phyloP scores from a whole-genome alignment of 2,797 vertebrate species.

The Distichodus sexfasciatus region DNA sequence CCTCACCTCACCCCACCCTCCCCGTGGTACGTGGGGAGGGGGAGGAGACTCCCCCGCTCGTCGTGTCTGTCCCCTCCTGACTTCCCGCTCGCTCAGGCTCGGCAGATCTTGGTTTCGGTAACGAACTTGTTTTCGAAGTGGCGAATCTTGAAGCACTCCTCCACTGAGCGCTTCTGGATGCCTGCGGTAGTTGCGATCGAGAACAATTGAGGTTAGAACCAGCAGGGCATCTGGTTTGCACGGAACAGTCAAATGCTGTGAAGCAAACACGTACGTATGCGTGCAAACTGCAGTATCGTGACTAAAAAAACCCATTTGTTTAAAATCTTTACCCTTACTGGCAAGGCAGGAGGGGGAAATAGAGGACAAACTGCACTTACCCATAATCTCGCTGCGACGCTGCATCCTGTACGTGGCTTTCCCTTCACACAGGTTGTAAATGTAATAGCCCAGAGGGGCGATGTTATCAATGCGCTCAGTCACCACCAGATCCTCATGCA shows the following conservation, averaged over 20 bases:
- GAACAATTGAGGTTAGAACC: background rate
- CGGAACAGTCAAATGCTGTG: constrained; percentile 16
- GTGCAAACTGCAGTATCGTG: background rate
- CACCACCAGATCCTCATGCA: constrained; percentile 91
- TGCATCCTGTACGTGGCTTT: constrained; percentile 89
- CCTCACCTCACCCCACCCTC: background rate
- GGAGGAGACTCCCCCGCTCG: background rate
- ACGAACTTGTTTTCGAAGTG: constrained; percentile 93
- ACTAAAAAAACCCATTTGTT: background rate
- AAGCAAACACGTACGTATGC: background rate
- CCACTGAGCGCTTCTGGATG: constrained; percentile 86
- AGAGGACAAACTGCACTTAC: constrained; percentile 52
- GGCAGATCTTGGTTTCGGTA: constrained; percentile 89
- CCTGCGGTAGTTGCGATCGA: constrained; percentile 62
- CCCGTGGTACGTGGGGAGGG: background rate
- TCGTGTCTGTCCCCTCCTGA: background rate
- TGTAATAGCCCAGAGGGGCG: constrained; percentile 87
- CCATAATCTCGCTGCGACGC: constrained; percentile 78
- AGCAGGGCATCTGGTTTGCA: background rate
- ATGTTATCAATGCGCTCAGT: constrained; percentile 88
- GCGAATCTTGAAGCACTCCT: constrained; percentile 85
- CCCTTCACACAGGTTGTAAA: constrained; percentile 86
- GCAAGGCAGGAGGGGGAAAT: too few relatives aligned
- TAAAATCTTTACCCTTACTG: too few relatives aligned
- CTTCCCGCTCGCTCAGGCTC: constrained; percentile 68